Percentiles rank a stretch among this genome's conserved stretches.
These are phyloP conservation scores for Tetrapedia diversipes DNA, from an alignment of 2,888 invertebrate species.

Conservation along the genomic window DNA sequence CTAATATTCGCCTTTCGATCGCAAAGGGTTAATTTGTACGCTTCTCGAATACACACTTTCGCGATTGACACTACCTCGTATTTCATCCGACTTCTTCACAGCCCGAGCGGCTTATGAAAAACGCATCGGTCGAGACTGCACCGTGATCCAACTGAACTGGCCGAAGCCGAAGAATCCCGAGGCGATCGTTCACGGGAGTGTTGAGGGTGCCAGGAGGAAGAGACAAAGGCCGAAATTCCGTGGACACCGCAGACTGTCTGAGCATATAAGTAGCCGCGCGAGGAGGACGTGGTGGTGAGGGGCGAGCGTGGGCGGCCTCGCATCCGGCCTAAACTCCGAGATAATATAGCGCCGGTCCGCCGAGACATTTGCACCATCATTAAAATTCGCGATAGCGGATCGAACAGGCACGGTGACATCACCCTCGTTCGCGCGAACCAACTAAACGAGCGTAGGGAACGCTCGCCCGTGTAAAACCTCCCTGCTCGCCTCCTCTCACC, in stretches of 20 bases:
- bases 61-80: no score
- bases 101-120: no score
- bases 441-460: constrained; percentile 80
- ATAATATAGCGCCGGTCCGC: constrained; percentile 81
- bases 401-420: constrained; percentile 82
- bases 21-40: no score
- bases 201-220: not conserved
- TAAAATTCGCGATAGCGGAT: constrained; percentile 83
- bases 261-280: constrained; percentile 53
- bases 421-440: constrained; percentile 80
- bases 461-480: constrained; percentile 76
- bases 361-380: constrained; percentile 83
- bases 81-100: no score
- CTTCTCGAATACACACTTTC: no score
- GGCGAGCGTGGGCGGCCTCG: constrained; percentile 81
- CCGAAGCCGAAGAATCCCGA: not conserved
- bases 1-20: no score
- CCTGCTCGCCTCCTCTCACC: constrained; percentile 51
- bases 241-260: constrained; percentile 55
- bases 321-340: constrained; percentile 82
- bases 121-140: constrained; percentile 1
- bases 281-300: constrained; percentile 63
- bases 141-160: not conserved
- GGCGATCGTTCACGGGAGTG: no score
- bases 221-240: constrained; percentile 66